These are phyloP conservation scores for Oryzias woworae DNA, from an alignment of 2,113 vertebrate species.

Conservation along the genomic window DNA sequence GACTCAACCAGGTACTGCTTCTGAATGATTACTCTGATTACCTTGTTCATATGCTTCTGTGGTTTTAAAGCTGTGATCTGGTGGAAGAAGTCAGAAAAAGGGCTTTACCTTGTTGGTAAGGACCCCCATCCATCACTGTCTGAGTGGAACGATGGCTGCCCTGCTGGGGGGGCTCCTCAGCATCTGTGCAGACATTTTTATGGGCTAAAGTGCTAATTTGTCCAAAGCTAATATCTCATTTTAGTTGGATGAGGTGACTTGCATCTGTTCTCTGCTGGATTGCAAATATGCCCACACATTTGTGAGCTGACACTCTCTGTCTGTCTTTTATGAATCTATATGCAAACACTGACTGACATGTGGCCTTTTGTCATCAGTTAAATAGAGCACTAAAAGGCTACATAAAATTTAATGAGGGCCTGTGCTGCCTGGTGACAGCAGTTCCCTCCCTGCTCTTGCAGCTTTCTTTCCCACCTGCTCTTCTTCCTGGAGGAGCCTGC, in stretches of 20 bases:
- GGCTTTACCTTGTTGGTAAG: background rate
- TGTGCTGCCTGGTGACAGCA: conserved; percentile 31
- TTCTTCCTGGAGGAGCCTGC: background rate
- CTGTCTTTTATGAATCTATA: conserved; percentile 30
- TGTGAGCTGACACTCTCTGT: conserved; percentile 4
- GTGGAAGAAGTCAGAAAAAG: background rate
- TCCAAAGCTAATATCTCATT: background rate
- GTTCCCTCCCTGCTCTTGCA: conserved; percentile 10
- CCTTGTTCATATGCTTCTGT: no score
- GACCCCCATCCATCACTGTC: background rate
- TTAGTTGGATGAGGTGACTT: background rate
- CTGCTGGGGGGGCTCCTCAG: no score
- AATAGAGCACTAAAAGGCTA: conserved; percentile 49
- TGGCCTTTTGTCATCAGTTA: conserved; percentile 60
- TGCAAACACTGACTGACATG: conserved; percentile 48
- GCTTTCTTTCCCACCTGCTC: background rate
- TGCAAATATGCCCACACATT: conserved; percentile 1
- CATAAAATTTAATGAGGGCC: conserved; percentile 59
- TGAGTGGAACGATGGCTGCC: background rate
- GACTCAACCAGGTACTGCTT: no score
- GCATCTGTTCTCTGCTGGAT: background rate
- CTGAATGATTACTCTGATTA: no score
- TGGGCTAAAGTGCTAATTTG: conserved; percentile 1
- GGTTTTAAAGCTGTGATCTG: background rate
- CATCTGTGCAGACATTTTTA: no score